Evolutionary conservation across 2,797 vertebrate genomes (phyloP), one percentile per base, ranked within the genome.

Genomic region (Alfaro cultratus): DNA sequence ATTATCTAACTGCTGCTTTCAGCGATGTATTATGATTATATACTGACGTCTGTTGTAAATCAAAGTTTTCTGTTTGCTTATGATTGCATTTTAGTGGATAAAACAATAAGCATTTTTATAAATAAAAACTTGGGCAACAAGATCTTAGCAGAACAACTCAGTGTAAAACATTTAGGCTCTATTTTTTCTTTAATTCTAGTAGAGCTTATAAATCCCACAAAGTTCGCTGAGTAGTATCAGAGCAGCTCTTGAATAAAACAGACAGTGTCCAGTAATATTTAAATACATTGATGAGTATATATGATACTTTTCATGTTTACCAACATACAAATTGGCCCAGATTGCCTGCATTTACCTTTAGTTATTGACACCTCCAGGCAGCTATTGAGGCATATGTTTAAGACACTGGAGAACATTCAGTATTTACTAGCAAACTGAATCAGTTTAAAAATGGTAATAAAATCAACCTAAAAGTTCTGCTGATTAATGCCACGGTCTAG

Each of bases 361-460:
- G 23, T 4, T 82, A 34, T 75, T 73, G 29, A 51, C 31, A 45
- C 9, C 39, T 21, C 73, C 21, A 62, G 18, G 39, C 21, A 77
- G 9, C 57, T 7, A 73, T 13, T 3, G 21, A 46, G 18, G 15
- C 11, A 41, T 31, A 15, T 64, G 76, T 76, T 70, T 80, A 4
- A 74, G 10, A 75, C 26, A 13, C 34, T 72, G 31, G 8, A 0
- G 29, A 53, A 62, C 15, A 62, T 62, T 34, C 31, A 34, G 53
- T 29, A 21, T 7, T 77, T 39, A 45, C 13, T 47, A 75, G 49
- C 39, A 51, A 49, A 36, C 41, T 34, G 12, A 43, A 46, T n/a
- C 1, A 5, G 23, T 23, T 55, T 62, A 47, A 29, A 84, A 43
- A 77, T 34, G 13, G 39, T 34, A 72, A n/a, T 79, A 18, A 73